A percentile compares a stretch with the other conserved stretches of the same genome.
These are phyloP conservation scores for Bombus balteatus DNA, from an alignment of 1,140 invertebrate genomes.

Conservation along the genomic window DNA sequence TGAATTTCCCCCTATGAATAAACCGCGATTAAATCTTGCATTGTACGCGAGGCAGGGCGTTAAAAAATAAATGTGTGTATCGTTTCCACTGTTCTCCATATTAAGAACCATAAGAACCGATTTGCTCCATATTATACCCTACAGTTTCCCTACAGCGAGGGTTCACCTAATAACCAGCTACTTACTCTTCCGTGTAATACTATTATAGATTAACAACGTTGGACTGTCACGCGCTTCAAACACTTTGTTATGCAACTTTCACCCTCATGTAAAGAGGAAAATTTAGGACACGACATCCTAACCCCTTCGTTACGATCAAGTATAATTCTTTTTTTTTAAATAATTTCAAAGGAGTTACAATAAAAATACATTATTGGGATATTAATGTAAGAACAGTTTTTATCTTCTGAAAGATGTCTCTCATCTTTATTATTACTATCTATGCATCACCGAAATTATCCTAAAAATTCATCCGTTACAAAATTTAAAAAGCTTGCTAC, in stretches of 20 bases:
- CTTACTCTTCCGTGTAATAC: constrained; percentile 50
- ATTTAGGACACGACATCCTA: constrained; percentile 2
- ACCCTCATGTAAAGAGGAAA: not conserved
- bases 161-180: constrained; percentile 62
- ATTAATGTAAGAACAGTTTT: not conserved
- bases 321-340: too few species aligned
- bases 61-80: constrained; percentile 53
- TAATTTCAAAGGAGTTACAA: not conserved
- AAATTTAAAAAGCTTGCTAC: too few species aligned
- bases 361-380: not conserved
- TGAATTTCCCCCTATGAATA: too few species aligned
- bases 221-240: constrained; percentile 34
- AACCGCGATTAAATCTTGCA: too few species aligned
- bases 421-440: not conserved
- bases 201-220: constrained; percentile 57
- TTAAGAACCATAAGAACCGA: constrained; percentile 59
- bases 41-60: too few species aligned
- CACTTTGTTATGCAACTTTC: constrained; percentile 27
- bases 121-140: constrained; percentile 61
- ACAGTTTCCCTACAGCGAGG: constrained; percentile 33
- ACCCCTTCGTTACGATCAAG: not conserved
- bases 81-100: constrained; percentile 23
- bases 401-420: not conserved
- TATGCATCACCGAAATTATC: too few species aligned
- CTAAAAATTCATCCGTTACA: too few species aligned